Evolutionary conservation across 2,797 vertebrate species (phyloP), one percentile per base, ranked within the genome.

Genomic region (Malurus splendens): DNA sequence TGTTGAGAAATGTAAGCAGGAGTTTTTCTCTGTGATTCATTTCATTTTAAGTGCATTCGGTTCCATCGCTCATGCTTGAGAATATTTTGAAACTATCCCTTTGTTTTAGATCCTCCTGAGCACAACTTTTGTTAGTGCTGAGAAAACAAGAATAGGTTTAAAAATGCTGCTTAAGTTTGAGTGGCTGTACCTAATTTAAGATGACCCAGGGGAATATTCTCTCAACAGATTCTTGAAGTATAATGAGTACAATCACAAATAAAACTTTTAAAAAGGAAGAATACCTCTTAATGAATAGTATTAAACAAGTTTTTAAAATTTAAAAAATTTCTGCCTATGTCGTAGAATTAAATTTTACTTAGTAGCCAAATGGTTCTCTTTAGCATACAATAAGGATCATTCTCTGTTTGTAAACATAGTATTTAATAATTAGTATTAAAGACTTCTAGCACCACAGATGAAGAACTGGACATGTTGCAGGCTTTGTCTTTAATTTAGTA

Each of bases 81-180:
- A 83, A 68, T 87, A 90, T 94, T 96, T 96, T 96, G 93, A 92
- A 93, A 23, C 82, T 90, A 76, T 20, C 9, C 41, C 33, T 95
- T 96, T 91, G 82, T 95, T 95, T 96, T 90, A 94, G 91, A 89
- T 89, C 92, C 91, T 94, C 60, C 59, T 13, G 15, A 72, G 71
- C 75, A 84, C 64, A 95, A 92, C 60, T 83, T 79, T 54, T 83
- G 62, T 86, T 71, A 86, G 59, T 15, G 7, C 16, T 84, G 90
- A 87, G 76, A 93, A 96, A 96, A 93, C 70, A 94, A 78, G 92
- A 71, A 71, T n/a, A 79, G 23, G 60, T 71, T 96, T 64, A 81
- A 89, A 85, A 30, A 56, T 33, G 20, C n/a, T 0, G 1, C n/a
- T 60, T n/a, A 77, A 60, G 67, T 52, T 87, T 89, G 20, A 64